A percentile compares a stretch with the other conserved stretches of the same genome.
These are phyloP conservation scores for Sycophila sp. DNA, from an alignment of 1,140 invertebrate species.

Conservation along the genomic window DNA sequence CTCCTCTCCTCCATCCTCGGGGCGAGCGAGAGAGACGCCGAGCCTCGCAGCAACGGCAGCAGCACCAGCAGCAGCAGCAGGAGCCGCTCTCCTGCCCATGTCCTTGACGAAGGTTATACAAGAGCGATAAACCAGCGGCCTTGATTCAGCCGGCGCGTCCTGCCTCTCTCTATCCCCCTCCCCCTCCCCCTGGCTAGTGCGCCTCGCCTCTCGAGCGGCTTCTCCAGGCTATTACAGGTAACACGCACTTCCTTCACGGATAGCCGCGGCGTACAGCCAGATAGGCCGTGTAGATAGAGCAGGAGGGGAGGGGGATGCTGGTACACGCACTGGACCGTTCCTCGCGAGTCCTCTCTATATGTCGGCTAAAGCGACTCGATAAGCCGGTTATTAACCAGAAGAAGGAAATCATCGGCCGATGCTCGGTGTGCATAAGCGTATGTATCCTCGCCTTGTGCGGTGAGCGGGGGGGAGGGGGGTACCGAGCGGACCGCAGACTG, in stretches of 20 bases:
- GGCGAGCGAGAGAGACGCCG: background rate
- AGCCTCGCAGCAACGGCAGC: background rate
- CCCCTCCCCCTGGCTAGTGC: slow-evolving; percentile 20
- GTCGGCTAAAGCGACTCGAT: slow-evolving; percentile 30
- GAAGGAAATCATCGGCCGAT: slow-evolving; percentile 25
- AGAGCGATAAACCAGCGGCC: slow-evolving; percentile 39
- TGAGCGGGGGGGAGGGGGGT: background rate
- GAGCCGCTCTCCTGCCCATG: slow-evolving; percentile 39
- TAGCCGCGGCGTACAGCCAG: slow-evolving; percentile 14
- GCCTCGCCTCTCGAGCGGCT: background rate
- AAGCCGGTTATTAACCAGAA: slow-evolving; percentile 41
- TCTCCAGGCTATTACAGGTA: slow-evolving; percentile 33
- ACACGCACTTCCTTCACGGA: slow-evolving; percentile 38
- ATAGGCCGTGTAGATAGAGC: slow-evolving; percentile 5
- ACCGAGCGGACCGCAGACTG: slow-evolving; percentile 5
- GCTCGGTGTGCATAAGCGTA: background rate
- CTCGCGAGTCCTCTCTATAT: background rate
- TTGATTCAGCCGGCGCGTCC: slow-evolving; percentile 30
- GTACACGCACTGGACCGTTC: slow-evolving; percentile 6
- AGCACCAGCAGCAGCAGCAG: background rate
- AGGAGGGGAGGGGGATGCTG: background rate
- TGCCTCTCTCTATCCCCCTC: slow-evolving; percentile 35
- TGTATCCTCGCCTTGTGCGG: background rate
- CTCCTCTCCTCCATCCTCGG: background rate
- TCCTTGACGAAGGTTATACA: slow-evolving; percentile 38